Evolutionary conservation across 2,797 vertebrate genomes (phyloP).

Genomic region (Sibirionetta formosa): DNA sequence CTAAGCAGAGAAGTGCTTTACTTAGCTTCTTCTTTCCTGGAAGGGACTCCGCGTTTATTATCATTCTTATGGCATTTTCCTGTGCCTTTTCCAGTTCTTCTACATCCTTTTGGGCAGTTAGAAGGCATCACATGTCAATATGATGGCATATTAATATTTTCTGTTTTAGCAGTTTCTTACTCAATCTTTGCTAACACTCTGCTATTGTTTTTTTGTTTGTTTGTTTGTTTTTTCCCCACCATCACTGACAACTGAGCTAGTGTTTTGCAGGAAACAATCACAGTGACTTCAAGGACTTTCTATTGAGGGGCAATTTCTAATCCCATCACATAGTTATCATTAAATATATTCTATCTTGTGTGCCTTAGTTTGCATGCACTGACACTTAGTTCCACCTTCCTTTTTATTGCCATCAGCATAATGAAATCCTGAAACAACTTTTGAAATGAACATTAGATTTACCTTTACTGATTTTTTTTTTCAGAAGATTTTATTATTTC

Average conservation of each 20-base stretch:
- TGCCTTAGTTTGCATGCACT: neutral
- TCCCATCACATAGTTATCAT: neutral
- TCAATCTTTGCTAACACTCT: neutral
- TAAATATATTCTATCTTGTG: accelerated
- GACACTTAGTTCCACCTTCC: neutral
- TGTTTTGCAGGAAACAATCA: neutral
- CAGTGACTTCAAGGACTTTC: neutral
- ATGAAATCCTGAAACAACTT: neutral
- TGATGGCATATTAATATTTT: neutral
- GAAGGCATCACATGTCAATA: neutral
- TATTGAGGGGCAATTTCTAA: neutral
- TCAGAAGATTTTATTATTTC: neutral
- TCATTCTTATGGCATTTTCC: neutral
- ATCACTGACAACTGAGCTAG: neutral
- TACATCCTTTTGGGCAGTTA: neutral
- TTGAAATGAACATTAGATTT: neutral
- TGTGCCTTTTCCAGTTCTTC: neutral
- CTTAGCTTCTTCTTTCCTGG: neutral
- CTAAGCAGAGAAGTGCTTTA: neutral
- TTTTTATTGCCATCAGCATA: neutral
- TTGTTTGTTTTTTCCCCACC: neutral
- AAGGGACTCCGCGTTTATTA: neutral
- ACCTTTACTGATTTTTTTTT: neutral
- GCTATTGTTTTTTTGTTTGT: neutral
- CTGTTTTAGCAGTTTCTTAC: neutral